Evolutionary conservation across 1,140 invertebrate species (phyloP), one percentile per base, ranked within the genome.

Genomic region (Scylla paramamosain): DNA sequence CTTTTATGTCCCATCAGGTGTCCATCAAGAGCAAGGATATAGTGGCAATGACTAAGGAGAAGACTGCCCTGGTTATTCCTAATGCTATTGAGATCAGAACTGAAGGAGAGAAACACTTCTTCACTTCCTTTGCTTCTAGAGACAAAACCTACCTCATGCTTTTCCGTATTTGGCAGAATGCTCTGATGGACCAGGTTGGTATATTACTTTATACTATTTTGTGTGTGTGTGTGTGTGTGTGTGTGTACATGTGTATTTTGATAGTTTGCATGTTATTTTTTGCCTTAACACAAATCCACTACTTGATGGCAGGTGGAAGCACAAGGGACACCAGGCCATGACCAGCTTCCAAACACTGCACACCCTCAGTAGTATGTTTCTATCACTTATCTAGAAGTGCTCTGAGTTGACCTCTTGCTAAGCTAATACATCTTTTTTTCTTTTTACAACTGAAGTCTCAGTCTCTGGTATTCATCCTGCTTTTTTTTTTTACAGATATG

Each of bases 111-210:
- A 99, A 99, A 97, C 98, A 98, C 97, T 99, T 99, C 97, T 98
- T 99, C 96, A 99, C 99, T 25, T 99, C 99, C 45, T 99, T 99
- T 97, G 98, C 98, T 31, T 98, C 99, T 31, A 97, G 99, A 84
- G 99, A 99, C 97, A 99, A 99, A 97, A 98, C 98, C 1, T 99
- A 98, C 97, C 97, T 99, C 96, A 99, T 99, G 98, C 97, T 99
- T 96, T 99, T 99, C 97, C 97, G 98, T 96, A 98, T 99, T 96
- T 99, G 99, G 99, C 99, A 99, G 97, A 99, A 99, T 97, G 98
- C 98, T 95, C 97, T 99, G 77, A 98, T 99, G 97, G 98, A 98
- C 96, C 98, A 99, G 97, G 98, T 98, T 97, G 96, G 96, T 95
- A 52, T 32, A 4, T 77, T 32, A 39, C 12, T 59, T n/a, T 88